Conservation (phyloP, 2,113 vertebrate species). For the Heliornis fulica region DNA sequence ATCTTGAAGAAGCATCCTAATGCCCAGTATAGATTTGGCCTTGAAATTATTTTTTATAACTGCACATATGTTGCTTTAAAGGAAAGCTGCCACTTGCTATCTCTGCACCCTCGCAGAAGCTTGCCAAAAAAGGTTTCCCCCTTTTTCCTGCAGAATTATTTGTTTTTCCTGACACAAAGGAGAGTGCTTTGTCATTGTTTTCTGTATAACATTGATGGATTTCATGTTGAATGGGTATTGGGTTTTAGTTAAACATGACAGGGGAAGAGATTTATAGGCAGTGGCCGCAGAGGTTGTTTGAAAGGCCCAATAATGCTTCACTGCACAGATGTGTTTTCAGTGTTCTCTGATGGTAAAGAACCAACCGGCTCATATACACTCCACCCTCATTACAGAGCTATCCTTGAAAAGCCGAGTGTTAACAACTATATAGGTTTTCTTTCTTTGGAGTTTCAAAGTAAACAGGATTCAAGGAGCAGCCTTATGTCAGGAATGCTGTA, state of each 20-base stretch:
- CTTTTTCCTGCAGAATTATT: conserved; percentile 72
- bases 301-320: conserved; percentile 79
- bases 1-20: not conserved
- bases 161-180: conserved; percentile 78
- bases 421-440: conserved; percentile 71
- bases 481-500: conserved; percentile 71
- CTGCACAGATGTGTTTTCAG: conserved; percentile 62
- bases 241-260: conserved; percentile 88
- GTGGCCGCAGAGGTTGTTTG: conserved; percentile 77
- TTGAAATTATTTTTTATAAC: conserved; percentile 10
- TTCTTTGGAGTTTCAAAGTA: conserved; percentile 77
- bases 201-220: conserved; percentile 88
- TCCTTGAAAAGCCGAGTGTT: conserved; percentile 65
- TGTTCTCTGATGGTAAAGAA: conserved; percentile 65
- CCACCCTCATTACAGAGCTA: conserved; percentile 58
- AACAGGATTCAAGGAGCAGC: conserved; percentile 71
- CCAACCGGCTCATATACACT: conserved; percentile 39
- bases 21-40: not conserved
- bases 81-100: not conserved
- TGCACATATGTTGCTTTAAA: conserved; percentile 20
- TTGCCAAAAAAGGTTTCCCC: conserved; percentile 82
- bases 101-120: conserved; percentile 32
- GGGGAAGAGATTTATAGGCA: conserved; percentile 86
- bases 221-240: conserved; percentile 90
- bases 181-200: conserved; percentile 89